phyloP scores from a whole-genome alignment of 2,888 invertebrate species.

The Xestia sexstrigata region DNA sequence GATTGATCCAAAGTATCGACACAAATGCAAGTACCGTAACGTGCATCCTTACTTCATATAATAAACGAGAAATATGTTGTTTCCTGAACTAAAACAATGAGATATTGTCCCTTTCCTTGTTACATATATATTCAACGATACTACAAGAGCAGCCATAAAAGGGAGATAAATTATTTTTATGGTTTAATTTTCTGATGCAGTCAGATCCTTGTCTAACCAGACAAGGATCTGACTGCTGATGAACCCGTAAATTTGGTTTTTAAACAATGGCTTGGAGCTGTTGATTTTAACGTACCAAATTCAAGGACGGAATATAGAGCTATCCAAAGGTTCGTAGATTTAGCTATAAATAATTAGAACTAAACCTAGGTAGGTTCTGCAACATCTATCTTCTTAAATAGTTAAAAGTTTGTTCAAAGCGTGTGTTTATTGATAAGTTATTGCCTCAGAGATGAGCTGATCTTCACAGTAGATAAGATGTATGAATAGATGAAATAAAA shows the following conservation, averaged over 20 bases:
- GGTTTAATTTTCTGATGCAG: conserved; percentile 16
- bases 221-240: no score
- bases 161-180: conserved; percentile 2
- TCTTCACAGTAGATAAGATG: not conserved
- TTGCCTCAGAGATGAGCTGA: not conserved
- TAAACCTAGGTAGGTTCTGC: not conserved
- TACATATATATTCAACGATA: conserved; percentile 1
- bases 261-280: not conserved
- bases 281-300: not conserved
- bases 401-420: not conserved
- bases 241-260: not conserved
- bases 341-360: not conserved
- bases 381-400: no score
- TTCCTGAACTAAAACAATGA: conserved; percentile 13
- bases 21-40: not conserved
- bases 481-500: no score
- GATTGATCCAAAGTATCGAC: not conserved
- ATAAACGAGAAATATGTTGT: conserved; percentile 27
- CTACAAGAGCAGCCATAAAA: conserved; percentile 4
- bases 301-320: no score
- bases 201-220: conserved; percentile 10
- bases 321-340: not conserved
- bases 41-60: conserved; percentile 11
- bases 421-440: no score
- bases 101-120: not conserved